Evolutionary conservation across 2,113 vertebrate species (phyloP), one percentile per base, ranked within the genome.

Genomic region (Polyodon spathula): DNA sequence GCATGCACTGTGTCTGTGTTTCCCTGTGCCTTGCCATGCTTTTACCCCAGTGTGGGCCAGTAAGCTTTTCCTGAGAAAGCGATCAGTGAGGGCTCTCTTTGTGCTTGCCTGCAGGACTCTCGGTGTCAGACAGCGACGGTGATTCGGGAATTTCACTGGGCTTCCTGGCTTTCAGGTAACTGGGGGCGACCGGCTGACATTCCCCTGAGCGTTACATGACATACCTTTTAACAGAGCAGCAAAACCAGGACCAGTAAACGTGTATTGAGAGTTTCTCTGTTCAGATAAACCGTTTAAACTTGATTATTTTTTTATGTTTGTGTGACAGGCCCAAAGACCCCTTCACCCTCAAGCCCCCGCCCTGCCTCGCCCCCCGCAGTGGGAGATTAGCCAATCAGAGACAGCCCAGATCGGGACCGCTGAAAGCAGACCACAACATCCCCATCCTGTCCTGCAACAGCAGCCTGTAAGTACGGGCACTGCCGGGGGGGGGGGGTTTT

Each of bases 91-190:
- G 43, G 1, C 43, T 27, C 6, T 40, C 37, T 40, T 42, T 40
- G 8, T 14, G 27, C 16, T 12, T 40, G 8, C 37, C 37, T 40
- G n/a, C 46, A 68, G 58, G 43, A 52, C 54, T 27, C 11, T 57
- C 4, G 2, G 14, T 56, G 16, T 68, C 62, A 48, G 66, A 68
- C 53, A 61, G 62, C 54, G 62, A 54, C 2, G 53, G 6, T 16
- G 53, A 68, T 40, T 68, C 62, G 37, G 66, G 58, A 14, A 58
- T 64, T 4, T 55, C 66, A 5, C 6, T 37, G 14, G 62, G 66
- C 37, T 4, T 57, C 37, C 66, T 60, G 8, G 46, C 63, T 41
- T 67, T 63, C 51, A 59, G 66, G 66, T 67, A 67, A 14, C 40
- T 27, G 7, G 10, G 66, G 61, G 37, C 66, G 56, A 38, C 11